Evolutionary conservation across 2,888 invertebrate species (phyloP).

Genomic region (Nyleta sp.): DNA sequence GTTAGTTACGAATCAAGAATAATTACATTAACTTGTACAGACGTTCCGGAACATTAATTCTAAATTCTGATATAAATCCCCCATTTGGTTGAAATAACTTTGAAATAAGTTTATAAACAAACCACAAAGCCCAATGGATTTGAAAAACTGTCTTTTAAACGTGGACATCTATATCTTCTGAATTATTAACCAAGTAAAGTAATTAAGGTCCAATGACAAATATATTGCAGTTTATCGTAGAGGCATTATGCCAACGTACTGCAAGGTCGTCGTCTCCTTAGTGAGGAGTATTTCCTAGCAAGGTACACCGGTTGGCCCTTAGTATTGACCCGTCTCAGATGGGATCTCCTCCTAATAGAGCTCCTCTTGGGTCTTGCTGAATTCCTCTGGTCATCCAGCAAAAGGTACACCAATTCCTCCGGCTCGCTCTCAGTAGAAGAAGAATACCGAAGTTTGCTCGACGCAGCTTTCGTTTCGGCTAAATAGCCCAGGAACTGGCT

Average conservation of each 20-base stretch:
- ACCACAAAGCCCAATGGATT: no score
- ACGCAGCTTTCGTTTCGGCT: slow-evolving; percentile 67
- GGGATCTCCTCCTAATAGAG: slow-evolving; percentile 78
- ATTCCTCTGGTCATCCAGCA: slow-evolving; percentile 64
- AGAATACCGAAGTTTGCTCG: slow-evolving; percentile 65
- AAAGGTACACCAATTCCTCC: slow-evolving; percentile 67
- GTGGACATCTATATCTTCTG: no score
- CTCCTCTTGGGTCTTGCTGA: slow-evolving; percentile 71
- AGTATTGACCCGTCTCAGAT: slow-evolving; percentile 70
- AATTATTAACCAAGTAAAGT: no score
- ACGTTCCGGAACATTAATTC: no score
- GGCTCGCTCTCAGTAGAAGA: slow-evolving; percentile 78
- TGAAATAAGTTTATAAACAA: no score
- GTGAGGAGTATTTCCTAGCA: slow-evolving; percentile 79
- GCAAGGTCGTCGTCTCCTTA: slow-evolving; percentile 80
- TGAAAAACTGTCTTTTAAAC: no score
- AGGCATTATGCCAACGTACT: slow-evolving; percentile 68
- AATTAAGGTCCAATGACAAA: no score
- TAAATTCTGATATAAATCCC: no score
- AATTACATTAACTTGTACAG: no score
- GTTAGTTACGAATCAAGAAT: no score
- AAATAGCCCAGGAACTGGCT: slow-evolving; percentile 77
- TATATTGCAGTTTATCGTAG: no score
- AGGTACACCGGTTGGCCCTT: slow-evolving; percentile 79
- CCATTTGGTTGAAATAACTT: no score